These are phyloP conservation scores for Diadumene lineata DNA, from an alignment of 92 coral and sea anemone genomes.

Conservation along the genomic window DNA sequence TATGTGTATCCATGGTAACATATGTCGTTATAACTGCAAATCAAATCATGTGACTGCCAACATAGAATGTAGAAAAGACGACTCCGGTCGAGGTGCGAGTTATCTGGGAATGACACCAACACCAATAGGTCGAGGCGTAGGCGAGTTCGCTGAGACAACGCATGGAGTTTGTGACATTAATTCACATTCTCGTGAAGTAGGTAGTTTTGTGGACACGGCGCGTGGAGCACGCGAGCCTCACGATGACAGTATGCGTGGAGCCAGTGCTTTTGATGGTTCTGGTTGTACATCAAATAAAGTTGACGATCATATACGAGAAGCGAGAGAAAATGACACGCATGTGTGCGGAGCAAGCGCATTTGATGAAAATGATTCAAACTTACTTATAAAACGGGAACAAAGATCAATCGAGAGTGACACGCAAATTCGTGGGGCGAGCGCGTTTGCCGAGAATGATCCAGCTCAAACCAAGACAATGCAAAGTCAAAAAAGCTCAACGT, in stretches of 20 bases:
- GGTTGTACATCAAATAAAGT: constrained; percentile 18
- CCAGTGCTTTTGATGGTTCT: constrained; percentile 3
- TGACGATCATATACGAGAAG: background rate
- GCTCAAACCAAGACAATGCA: background rate
- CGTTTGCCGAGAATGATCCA: constrained; percentile 1
- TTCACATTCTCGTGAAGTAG: constrained; percentile 25
- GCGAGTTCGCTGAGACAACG: constrained; percentile 1
- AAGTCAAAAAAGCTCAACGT: background rate
- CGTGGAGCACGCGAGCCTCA: background rate
- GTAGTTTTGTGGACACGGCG: constrained; percentile 19
- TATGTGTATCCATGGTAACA: constrained; percentile 56
- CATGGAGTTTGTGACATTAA: constrained; percentile 23
- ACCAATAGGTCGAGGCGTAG: constrained; percentile 4
- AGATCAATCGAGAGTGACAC: background rate
- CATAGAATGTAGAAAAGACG: background rate
- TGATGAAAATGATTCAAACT: too few relatives aligned
- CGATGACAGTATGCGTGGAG: background rate
- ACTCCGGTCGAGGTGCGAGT: constrained; percentile 40
- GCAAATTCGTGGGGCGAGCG: constrained; percentile 27
- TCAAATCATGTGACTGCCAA: constrained; percentile 3
- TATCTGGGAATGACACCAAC: constrained; percentile 6
- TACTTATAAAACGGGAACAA: too few relatives aligned
- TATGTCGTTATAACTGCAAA: constrained; percentile 46
- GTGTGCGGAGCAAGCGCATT: constrained; percentile 19
- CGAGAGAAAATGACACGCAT: background rate